phyloP scores from a whole-genome alignment of 2,113 vertebrate species.

The Pachycephala philippinensis region DNA sequence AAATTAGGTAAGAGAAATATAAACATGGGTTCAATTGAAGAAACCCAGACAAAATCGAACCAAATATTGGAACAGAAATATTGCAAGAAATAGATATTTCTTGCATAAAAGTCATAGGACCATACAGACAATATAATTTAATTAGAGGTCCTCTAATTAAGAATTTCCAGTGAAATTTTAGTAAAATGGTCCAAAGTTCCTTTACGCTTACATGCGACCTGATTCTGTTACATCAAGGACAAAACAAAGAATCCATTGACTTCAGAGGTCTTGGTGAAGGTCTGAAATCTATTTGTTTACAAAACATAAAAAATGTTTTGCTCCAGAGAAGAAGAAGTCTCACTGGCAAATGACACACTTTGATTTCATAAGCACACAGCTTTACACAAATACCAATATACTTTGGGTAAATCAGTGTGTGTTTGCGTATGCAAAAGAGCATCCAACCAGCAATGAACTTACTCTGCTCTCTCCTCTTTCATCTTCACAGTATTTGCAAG shows the following conservation, averaged over 20 bases:
- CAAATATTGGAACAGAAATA: not conserved
- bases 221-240: not conserved
- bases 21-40: not conserved
- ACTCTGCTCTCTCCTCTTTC: not conserved
- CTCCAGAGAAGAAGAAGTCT: not conserved
- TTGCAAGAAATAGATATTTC: not conserved
- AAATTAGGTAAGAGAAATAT: not conserved
- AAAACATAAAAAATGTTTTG: not conserved
- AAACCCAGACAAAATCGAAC: not conserved
- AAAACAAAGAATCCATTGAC: not conserved
- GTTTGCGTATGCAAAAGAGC: conserved; percentile 20
- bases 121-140: not conserved
- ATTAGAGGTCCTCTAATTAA: not conserved
- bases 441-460: not conserved
- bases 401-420: not conserved
- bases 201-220: not conserved
- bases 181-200: not conserved
- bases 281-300: not conserved
- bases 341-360: not conserved
- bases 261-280: not conserved
- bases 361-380: not conserved
- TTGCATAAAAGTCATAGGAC: not conserved
- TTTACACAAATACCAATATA: conserved; percentile 21
- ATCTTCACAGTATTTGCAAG: not conserved
- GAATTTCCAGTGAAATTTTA: not conserved